phyloP scores from a whole-genome alignment of 2,797 vertebrate genomes.

The Anas bernieri region DNA sequence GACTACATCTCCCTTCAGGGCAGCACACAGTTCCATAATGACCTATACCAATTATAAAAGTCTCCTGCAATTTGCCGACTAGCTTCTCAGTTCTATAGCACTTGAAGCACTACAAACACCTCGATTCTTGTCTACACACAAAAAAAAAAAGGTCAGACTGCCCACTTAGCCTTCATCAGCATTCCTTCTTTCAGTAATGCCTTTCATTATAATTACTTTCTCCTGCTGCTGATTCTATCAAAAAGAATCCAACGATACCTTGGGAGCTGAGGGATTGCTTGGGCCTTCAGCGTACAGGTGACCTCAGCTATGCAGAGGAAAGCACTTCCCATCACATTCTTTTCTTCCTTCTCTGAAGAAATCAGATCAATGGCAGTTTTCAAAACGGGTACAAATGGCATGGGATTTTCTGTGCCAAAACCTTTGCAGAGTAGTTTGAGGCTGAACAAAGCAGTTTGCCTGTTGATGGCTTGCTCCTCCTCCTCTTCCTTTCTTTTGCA shows the following conservation, averaged over 20 bases:
- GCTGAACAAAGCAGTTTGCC: conserved; percentile 94
- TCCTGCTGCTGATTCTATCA: neutral
- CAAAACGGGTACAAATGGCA: conserved; percentile 86
- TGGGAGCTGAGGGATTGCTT: conserved; percentile 91
- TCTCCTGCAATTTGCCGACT: neutral
- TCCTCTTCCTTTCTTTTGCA: conserved; percentile 72
- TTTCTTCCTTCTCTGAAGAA: conserved; percentile 83
- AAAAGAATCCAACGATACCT: conserved; percentile 74
- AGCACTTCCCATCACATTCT: conserved; percentile 89
- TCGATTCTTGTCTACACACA: neutral
- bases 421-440: conserved; percentile 93
- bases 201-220: neutral
- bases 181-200: neutral
- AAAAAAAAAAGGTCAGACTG: neutral
- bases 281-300: conserved; percentile 82
- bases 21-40: neutral
- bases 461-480: conserved; percentile 89
- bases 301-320: conserved; percentile 93
- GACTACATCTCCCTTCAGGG: neutral
- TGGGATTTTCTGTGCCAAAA: conserved; percentile 83
- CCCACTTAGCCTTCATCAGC: neutral
- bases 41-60: neutral
- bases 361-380: conserved; percentile 79
- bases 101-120: neutral
- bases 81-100: neutral